phyloP scores from a whole-genome alignment of 2,888 invertebrate genomes.

The Clunio marinus region DNA sequence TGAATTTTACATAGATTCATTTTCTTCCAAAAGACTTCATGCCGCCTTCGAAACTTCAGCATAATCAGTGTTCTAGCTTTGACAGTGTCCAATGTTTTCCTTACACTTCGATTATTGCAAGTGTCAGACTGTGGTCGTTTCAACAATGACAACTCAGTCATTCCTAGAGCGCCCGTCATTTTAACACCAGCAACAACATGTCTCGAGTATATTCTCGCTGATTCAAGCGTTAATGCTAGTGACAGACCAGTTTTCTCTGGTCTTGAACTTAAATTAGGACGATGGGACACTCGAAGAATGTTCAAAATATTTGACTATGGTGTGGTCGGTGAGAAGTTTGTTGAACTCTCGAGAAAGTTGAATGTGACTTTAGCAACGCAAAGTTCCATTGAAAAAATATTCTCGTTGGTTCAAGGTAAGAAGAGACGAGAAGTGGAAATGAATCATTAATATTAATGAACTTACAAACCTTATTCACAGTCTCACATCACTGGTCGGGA shows the following conservation, averaged over 20 bases:
- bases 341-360: constrained; percentile 56
- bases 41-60: constrained; percentile 37
- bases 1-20: not conserved
- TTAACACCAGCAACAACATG: constrained; percentile 41
- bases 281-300: constrained; percentile 68
- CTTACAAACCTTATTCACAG: constrained; percentile 44
- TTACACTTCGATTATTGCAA: constrained; percentile 58
- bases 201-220: constrained; percentile 42
- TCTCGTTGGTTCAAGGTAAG: constrained; percentile 61
- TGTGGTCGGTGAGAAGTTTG: constrained; percentile 63
- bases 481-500: constrained; percentile 78
- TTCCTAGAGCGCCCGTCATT: constrained; percentile 41
- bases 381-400: constrained; percentile 76
- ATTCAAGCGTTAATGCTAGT: constrained; percentile 47
- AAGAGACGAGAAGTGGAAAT: not conserved
- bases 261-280: constrained; percentile 63
- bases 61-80: constrained; percentile 57
- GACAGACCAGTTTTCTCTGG: constrained; percentile 53
- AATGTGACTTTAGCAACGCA: constrained; percentile 77
- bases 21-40: constrained; percentile 27
- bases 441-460: not conserved
- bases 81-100: constrained; percentile 60
- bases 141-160: constrained; percentile 42
- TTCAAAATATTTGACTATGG: constrained; percentile 72
- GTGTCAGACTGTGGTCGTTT: constrained; percentile 49